Base-by-base conservation (phyloP, 1,140 invertebrate species). In the Leptinotarsa undecemlineata region DNA sequence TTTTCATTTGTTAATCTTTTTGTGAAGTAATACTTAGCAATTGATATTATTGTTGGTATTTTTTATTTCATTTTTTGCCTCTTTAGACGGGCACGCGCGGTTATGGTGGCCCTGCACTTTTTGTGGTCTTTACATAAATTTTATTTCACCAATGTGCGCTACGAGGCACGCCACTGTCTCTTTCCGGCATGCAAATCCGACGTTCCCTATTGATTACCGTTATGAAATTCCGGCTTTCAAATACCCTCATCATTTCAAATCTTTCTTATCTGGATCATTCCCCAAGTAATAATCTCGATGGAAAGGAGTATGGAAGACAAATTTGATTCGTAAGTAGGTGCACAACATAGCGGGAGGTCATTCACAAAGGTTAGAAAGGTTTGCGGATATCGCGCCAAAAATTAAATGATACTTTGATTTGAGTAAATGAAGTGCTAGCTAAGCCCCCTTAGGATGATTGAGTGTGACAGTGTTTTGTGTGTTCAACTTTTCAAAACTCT, bases 161-260 rank as follows among this genome's bases (percentile, higher is more conserved):
- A 1, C 8, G 0, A 42, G 11, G 21, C 21, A 64, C 63, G 63
- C 63, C 63, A 1, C 20, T 64, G 63, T 26, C 11, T 26, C 11
- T 64, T 64, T 74, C 68, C 72, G 60, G 72, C 76, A 74, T 77
- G 76, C 76, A 75, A 77, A 68, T 75, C 62, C 72, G 76, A 77
- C 73, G 76, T 72, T 71, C 33, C 33, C 20, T 70, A 77, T 77
- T 73, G 73, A 77, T 77, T 73, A 42, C 48, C 71, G 69, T 33
- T 75, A 70, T 75, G 73, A 77, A 75, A 77, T 75, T 71, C 67
- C 48, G 42, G 68, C 48, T 19, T 69, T 69, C 68, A 64, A 64
- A 64, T 23, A 33, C 20, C 26, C 26, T 33, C 63, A 64, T 64
- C 63, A 64, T 64, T 64, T 64, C 63, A 64, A 21, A 64, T 64